A percentile compares a stretch with the other conserved stretches of the same genome.
Conservation (phyloP, 2,113 vertebrate genomes). For the Hucho hucho region DNA sequence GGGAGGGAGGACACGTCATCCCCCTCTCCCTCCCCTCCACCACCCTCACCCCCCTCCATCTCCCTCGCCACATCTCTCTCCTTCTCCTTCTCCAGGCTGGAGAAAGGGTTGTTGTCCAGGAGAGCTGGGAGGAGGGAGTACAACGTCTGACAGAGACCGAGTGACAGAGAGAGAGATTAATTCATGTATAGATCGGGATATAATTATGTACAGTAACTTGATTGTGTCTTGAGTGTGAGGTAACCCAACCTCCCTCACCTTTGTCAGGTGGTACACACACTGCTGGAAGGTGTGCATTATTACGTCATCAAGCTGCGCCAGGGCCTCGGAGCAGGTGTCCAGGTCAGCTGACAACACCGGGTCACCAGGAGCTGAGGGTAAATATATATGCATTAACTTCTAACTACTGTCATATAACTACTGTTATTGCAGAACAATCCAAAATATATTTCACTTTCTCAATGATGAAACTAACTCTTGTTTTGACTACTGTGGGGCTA, state of each 20-base stretch:
- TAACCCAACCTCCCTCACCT: constrained; percentile 65
- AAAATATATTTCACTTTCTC: not conserved
- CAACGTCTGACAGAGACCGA: constrained; percentile 75
- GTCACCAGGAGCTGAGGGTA: constrained; percentile 68
- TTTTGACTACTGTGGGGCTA: no score
- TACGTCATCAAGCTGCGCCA: constrained; percentile 88
- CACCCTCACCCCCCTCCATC: constrained; percentile 40
- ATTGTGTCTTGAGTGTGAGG: no score
- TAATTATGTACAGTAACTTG: no score
- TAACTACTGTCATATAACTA: not conserved
- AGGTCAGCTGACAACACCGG: constrained; percentile 84
- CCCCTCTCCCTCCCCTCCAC: constrained; percentile 57
- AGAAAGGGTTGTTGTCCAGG: constrained; percentile 89
- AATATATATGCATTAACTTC: constrained; percentile 18
- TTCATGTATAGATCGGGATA: no score
- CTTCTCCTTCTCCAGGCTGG: constrained; percentile 71
- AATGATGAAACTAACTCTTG: not conserved
- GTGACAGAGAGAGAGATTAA: not conserved
- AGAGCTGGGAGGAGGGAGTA: constrained; percentile 88
- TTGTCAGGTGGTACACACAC: constrained; percentile 92
- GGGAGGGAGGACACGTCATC: constrained; percentile 78
- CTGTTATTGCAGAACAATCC: not conserved
- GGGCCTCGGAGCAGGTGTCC: constrained; percentile 89
- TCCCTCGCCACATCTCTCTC: constrained; percentile 50
- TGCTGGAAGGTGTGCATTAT: constrained; percentile 96